Conservation (phyloP, 2,797 vertebrate species). For the Pelochelys cantorii region DNA sequence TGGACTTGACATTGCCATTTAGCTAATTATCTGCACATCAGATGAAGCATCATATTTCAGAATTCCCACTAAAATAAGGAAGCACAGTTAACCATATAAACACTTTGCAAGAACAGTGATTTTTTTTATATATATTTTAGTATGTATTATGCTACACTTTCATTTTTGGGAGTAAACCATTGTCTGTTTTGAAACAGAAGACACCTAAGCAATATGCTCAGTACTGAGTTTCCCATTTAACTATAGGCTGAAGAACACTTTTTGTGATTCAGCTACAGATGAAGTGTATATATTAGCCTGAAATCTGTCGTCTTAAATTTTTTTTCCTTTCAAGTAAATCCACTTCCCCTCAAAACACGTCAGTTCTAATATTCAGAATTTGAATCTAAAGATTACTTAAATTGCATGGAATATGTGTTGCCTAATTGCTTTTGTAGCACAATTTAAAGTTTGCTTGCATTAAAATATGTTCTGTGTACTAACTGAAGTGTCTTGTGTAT, state of each 20-base stretch:
- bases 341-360: conserved; percentile 20
- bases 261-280: conserved; percentile 10
- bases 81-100: conserved; percentile 9
- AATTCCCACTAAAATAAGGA: background rate
- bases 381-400: conserved; percentile 33
- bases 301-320: background rate
- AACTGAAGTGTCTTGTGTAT: conserved; percentile 84
- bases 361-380: conserved; percentile 24
- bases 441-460: conserved; percentile 77
- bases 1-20: background rate
- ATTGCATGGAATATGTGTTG: conserved; percentile 70
- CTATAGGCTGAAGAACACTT: background rate
- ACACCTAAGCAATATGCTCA: background rate
- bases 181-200: background rate
- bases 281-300: background rate
- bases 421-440: conserved; percentile 60
- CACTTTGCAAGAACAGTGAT: background rate
- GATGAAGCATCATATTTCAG: background rate
- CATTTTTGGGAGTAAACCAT: background rate
- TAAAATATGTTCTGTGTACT: conserved; percentile 79
- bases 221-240: background rate
- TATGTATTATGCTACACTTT: background rate
- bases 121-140: background rate
- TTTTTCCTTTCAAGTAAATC: conserved; percentile 28
- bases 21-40: background rate